These are phyloP conservation scores for Megaceryle alcyon DNA, from an alignment of 2,797 vertebrate genomes.

Conservation along the genomic window DNA sequence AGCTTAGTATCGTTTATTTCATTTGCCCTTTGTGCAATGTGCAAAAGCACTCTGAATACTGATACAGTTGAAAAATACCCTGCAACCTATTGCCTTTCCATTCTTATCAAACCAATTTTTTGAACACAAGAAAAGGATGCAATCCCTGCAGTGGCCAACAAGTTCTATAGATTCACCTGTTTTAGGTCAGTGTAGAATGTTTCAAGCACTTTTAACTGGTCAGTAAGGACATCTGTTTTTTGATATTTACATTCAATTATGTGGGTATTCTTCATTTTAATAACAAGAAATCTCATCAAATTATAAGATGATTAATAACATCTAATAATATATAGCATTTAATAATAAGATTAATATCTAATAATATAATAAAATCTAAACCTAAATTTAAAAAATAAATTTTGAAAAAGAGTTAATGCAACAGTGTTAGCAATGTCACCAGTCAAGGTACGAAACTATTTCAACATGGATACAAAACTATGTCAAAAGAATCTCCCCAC, in stretches of 20 bases:
- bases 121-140: not conserved
- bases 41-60: not conserved
- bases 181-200: not conserved
- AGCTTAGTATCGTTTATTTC: not conserved
- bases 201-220: not conserved
- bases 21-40: not conserved
- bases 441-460: not conserved
- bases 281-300: not conserved
- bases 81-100: not conserved
- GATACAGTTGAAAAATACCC: not conserved
- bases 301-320: not conserved
- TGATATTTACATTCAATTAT: not conserved
- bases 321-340: not conserved
- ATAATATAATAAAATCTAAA: not conserved
- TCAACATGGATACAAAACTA: not conserved
- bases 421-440: not conserved
- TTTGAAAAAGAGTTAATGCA: slow-evolving; percentile 13
- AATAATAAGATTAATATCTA: not conserved
- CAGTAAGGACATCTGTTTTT: not conserved
- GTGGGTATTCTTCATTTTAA: not conserved
- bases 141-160: not conserved
- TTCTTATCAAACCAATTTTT: not conserved
- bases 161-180: not conserved
- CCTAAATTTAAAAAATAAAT: not conserved
- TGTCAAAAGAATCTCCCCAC: not conserved